These are phyloP conservation scores for Microtus pennsylvanicus DNA, from an alignment of 2,113 vertebrate genomes.

Conservation along the genomic window DNA sequence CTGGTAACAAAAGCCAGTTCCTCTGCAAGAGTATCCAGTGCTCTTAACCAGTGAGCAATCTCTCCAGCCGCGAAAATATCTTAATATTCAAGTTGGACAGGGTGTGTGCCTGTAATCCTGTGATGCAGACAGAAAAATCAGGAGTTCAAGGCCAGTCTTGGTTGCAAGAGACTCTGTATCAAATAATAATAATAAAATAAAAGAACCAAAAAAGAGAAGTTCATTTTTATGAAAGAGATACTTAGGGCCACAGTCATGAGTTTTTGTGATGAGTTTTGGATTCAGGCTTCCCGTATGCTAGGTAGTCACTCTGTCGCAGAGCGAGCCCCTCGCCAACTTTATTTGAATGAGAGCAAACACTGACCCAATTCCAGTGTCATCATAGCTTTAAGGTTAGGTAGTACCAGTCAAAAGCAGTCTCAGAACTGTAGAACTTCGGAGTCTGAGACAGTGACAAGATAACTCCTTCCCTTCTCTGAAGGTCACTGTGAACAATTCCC, in stretches of 20 bases:
- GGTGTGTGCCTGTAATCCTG: too few relatives aligned
- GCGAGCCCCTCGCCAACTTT: background rate
- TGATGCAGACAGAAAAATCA: background rate
- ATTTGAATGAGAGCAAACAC: background rate
- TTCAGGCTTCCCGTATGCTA: background rate
- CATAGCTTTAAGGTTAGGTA: background rate
- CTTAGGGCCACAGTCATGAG: background rate
- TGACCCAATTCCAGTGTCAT: background rate
- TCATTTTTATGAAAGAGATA: background rate
- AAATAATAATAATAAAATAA: background rate
- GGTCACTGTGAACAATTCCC: background rate
- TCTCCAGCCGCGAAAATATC: background rate
- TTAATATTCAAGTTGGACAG: background rate
- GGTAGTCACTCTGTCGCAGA: background rate
- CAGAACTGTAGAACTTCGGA: background rate
- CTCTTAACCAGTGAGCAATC: background rate
- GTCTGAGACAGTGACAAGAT: background rate
- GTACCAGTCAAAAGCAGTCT: background rate
- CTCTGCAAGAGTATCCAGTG: background rate
- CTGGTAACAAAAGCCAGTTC: background rate
- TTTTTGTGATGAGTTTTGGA: background rate
- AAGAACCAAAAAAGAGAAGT: background rate
- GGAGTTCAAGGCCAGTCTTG: background rate
- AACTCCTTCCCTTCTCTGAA: background rate
- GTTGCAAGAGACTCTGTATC: background rate